Percentiles rank a stretch among this genome's conserved stretches.
Conservation (phyloP, 2,113 vertebrate species). For the Nerophis ophidion region DNA sequence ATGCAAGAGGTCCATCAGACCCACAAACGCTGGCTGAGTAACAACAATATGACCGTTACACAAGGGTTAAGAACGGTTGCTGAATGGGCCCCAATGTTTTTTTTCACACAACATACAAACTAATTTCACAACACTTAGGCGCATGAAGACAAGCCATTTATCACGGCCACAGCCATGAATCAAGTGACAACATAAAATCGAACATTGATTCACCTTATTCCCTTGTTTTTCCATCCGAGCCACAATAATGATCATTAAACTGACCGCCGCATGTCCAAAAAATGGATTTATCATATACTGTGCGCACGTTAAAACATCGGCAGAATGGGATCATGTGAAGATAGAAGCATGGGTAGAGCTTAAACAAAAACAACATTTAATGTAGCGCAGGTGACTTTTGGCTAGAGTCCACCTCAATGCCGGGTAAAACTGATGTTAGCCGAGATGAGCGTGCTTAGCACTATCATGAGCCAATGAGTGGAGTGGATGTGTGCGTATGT, state of each 20-base stretch:
- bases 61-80: no score
- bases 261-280: conserved; percentile 66
- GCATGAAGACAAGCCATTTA: conserved; percentile 62
- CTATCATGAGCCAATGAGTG: conserved; percentile 76
- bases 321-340: conserved; percentile 43
- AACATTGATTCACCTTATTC: conserved; percentile 70
- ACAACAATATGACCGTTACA: no score
- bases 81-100: neutral
- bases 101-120: conserved; percentile 45
- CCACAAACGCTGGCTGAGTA: no score
- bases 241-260: conserved; percentile 72
- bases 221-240: conserved; percentile 71
- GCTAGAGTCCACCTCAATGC: conserved; percentile 60
- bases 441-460: conserved; percentile 76
- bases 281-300: conserved; percentile 65
- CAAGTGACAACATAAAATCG: conserved; percentile 66
- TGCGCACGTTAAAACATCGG: conserved; percentile 40
- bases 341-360: conserved; percentile 26
- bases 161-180: conserved; percentile 67
- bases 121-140: conserved; percentile 47
- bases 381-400: conserved; percentile 43
- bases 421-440: conserved; percentile 66
- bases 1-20: no score
- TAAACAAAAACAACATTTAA: conserved; percentile 13
- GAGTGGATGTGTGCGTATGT: conserved; percentile 66